Evolutionary conservation across 2,113 vertebrate genomes (phyloP).

Genomic region (Psittacula cyanocephala): DNA sequence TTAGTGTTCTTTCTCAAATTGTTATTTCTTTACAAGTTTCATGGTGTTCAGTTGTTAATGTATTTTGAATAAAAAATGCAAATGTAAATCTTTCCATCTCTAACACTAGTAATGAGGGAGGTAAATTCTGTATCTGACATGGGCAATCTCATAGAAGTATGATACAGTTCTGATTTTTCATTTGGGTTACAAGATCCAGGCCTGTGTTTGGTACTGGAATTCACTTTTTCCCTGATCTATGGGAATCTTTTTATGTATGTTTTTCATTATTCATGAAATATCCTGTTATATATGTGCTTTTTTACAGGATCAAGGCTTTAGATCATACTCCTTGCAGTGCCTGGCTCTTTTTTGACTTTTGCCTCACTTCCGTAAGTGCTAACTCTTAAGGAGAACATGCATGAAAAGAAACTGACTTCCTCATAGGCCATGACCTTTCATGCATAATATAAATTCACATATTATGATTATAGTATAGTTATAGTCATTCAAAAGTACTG

Average conservation of each 20-base stretch:
- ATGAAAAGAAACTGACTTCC: slow-evolving; percentile 44
- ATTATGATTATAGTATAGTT: slow-evolving; percentile 21
- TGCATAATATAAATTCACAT: slow-evolving; percentile 37
- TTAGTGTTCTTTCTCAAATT: background rate
- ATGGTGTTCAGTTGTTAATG: background rate
- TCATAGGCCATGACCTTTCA: slow-evolving; percentile 18
- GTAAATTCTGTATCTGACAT: background rate
- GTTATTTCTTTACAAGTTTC: background rate
- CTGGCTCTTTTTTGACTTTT: background rate
- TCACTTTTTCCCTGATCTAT: background rate
- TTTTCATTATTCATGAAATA: background rate
- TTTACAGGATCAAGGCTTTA: background rate
- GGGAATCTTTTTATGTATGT: background rate
- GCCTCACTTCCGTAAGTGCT: background rate
- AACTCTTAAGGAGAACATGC: background rate
- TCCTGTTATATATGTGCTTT: background rate
- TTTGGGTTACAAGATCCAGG: background rate
- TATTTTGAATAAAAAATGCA: background rate
- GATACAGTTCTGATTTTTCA: background rate
- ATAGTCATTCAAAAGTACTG: slow-evolving; percentile 11
- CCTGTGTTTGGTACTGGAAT: background rate
- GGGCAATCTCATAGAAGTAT: background rate
- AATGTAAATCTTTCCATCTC: background rate
- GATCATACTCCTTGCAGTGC: background rate
- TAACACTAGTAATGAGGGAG: background rate